Evolutionary conservation across 2,888 invertebrate species (phyloP).

Genomic region (Lithophane socia): DNA sequence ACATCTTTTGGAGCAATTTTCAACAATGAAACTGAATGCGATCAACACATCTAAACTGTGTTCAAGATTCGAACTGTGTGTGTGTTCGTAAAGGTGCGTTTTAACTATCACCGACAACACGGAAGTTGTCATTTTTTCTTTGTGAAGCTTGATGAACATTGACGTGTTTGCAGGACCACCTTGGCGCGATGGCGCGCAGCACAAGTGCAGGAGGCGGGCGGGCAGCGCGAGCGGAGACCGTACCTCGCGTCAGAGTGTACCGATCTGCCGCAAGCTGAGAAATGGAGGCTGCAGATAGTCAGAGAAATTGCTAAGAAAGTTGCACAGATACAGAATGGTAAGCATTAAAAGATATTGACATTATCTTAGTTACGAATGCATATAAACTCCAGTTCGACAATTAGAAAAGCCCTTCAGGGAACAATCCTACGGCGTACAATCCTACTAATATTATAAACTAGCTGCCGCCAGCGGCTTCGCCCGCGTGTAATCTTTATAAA

Average conservation of each 20-base stretch:
- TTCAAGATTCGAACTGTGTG: no score
- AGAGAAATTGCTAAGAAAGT: conserved; percentile 99
- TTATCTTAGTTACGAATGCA: background rate
- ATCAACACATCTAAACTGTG: no score
- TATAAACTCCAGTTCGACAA: background rate
- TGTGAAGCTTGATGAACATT: background rate
- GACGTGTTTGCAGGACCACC: conserved; percentile 94
- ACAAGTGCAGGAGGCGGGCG: conserved; percentile 97
- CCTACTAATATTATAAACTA: no score
- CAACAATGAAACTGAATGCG: no score
- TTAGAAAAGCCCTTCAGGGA: background rate
- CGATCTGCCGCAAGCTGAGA: conserved; percentile 97
- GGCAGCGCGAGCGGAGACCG: conserved; percentile 96
- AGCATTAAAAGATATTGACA: conserved; percentile 40
- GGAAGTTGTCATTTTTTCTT: no score
- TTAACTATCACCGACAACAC: no score
- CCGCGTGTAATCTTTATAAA: no score
- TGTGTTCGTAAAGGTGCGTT: no score
- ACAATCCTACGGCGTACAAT: no score
- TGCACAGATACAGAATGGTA: conserved; percentile 99
- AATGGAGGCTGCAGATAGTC: conserved; percentile 99
- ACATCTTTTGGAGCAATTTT: no score
- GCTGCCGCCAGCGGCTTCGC: no score
- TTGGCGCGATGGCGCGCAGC: conserved; percentile 99
- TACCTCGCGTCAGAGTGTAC: conserved; percentile 98